Percentiles rank a stretch among this genome's conserved stretches.
phyloP scores from a whole-genome alignment of 30 jellyfish, hydroid and myxozoan genomes.

The Cassiopea andromeda region DNA sequence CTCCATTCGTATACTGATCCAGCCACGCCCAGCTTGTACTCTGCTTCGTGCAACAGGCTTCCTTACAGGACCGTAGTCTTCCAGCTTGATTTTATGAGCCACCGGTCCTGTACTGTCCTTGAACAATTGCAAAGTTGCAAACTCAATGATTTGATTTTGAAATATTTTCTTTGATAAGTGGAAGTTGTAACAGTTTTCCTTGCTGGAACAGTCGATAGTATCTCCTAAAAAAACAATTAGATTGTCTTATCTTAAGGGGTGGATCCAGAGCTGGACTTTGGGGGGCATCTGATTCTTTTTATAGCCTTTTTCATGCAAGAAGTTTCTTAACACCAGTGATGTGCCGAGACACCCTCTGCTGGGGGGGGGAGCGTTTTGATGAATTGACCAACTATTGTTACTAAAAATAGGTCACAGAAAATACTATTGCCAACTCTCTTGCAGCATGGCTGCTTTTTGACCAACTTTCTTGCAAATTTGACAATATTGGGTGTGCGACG shows the following conservation, averaged over 20 bases:
- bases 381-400: no score
- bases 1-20: slow-evolving; percentile 60
- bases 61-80: slow-evolving; percentile 9
- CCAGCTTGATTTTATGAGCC: slow-evolving; percentile 51
- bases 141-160: slow-evolving; percentile 44
- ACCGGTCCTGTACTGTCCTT: slow-evolving; percentile 11
- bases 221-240: slow-evolving; percentile 34
- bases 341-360: no score
- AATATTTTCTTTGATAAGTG: slow-evolving; percentile 42
- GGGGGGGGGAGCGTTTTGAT: no score
- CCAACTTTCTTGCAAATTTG: no score
- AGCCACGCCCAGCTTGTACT: slow-evolving; percentile 43
- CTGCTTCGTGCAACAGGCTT: slow-evolving; percentile 16
- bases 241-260: background rate
- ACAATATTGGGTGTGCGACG: no score
- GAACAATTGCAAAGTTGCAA: slow-evolving; percentile 61
- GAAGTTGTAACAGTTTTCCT: slow-evolving; percentile 54
- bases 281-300: no score
- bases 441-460: no score
- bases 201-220: slow-evolving; percentile 5
- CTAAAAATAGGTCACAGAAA: no score
- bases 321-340: no score
- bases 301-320: no score
- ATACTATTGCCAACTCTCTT: no score
- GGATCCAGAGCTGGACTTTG: no score